Base-by-base conservation (phyloP, 2,888 invertebrate species). In the Yponomeuta evonymella region DNA sequence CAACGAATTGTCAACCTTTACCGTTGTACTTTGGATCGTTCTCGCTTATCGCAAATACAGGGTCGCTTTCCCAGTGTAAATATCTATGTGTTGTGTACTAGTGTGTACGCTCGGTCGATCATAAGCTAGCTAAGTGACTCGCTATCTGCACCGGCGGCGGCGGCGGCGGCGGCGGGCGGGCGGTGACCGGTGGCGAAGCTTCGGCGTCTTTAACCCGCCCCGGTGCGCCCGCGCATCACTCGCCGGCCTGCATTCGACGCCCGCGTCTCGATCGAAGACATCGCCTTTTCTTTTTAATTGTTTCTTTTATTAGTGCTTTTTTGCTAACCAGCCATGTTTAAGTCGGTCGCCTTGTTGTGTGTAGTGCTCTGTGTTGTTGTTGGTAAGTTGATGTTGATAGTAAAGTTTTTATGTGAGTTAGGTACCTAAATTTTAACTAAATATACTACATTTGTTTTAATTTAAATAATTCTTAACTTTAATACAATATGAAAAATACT, bases 141-240 rank as follows among this genome's bases (percentile, higher is more conserved):
- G 71, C 69, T 71, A 73, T 65, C 67, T 63, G 74, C 70, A 70
- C 73, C 74, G 76, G 70, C 74, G 74, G 75, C 73, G 23, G 23
- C 23, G 23, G 23, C 23, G 23, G 23, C 23, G 51, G 51, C 51
- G 51, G 51, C 15, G 15, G 51, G 51, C 15, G 51, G 15, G 77
- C 81, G 77, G 77, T 78, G 80, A 77, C 81, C 78, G 77, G 77
- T 78, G 77, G 77, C 51, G 51, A 58, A 74, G 78, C 75, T 77
- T 81, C 76, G 78, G 79, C 77, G 79, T 75, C 89, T 89, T 89
- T 88, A 88, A 82, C 86, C 88, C 85, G 88, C 85, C 85, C 82
- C 77, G 73, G 74, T 75, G 81, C 84, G 84, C 81, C 73, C 75
- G 83, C 86, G 84, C 88, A 83, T 83, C 91, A 91, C 83, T 91